phyloP scores from a whole-genome alignment of 2,113 vertebrate species.

The Petrocephalus zakoni region DNA sequence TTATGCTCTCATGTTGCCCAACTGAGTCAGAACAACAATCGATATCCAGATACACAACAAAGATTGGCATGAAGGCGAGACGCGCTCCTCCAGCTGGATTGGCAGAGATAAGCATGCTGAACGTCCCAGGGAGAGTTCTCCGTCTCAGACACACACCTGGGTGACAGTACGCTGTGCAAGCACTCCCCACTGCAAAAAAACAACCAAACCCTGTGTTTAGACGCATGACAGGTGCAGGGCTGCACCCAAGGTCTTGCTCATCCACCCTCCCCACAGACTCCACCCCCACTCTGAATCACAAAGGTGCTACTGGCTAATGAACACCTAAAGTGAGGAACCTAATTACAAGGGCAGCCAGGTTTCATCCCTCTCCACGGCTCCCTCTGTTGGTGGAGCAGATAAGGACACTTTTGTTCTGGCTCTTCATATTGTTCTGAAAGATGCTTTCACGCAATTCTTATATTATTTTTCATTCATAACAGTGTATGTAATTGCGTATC shows the following conservation, averaged over 20 bases:
- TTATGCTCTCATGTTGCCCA: neutral
- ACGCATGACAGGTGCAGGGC: neutral
- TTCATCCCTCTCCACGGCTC: neutral
- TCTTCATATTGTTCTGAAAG: neutral
- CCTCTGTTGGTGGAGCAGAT: neutral
- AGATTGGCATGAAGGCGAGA: neutral
- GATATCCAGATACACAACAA: neutral
- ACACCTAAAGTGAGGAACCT: neutral
- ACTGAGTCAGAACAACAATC: neutral
- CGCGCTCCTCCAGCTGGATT: neutral
- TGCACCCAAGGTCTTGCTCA: neutral
- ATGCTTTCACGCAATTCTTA: neutral
- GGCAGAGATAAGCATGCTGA: neutral
- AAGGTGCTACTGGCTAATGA: conserved; percentile 4
- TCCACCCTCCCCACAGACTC: neutral
- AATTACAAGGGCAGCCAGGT: neutral
- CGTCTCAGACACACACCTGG: conserved; percentile 1
- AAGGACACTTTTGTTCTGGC: neutral
- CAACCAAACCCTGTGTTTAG: neutral
- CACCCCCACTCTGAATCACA: neutral
- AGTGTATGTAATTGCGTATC: neutral
- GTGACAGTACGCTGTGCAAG: neutral
- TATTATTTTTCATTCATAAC: neutral
- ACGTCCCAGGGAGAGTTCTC: neutral
- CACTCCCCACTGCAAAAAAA: neutral